Percentiles rank a stretch among this genome's conserved stretches.
Conservation (phyloP, 1,140 invertebrate genomes). For the Danaus melanippus region DNA sequence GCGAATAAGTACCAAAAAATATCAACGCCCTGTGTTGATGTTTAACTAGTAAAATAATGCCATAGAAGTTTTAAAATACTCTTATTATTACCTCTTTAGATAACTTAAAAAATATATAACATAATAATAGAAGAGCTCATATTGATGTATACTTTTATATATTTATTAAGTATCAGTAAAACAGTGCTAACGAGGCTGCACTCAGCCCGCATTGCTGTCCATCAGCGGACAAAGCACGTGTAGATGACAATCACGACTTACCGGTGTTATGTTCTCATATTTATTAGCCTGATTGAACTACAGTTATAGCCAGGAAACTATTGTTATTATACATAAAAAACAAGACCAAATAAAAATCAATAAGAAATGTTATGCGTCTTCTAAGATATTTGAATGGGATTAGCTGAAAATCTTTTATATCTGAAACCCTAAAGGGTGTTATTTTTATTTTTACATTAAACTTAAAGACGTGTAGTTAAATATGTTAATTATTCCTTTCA, state of each 20-base stretch:
- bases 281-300: too few relatives aligned
- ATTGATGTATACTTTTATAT: not conserved
- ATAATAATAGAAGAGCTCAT: too few relatives aligned
- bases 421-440: not conserved
- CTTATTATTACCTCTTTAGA: too few relatives aligned
- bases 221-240: slow-evolving; percentile 42
- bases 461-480: not conserved
- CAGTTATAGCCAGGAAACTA: too few relatives aligned
- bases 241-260: slow-evolving; percentile 31
- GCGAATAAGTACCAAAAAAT: too few relatives aligned
- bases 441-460: not conserved
- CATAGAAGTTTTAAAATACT: too few relatives aligned
- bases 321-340: too few relatives aligned
- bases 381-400: slow-evolving; percentile 1
- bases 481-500: slow-evolving; percentile 11
- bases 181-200: slow-evolving; percentile 30
- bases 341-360: not conserved
- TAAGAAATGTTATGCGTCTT: not conserved
- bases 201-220: slow-evolving; percentile 43
- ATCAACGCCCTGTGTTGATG: too few relatives aligned
- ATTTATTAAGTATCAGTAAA: slow-evolving; percentile 5
- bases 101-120: too few relatives aligned
- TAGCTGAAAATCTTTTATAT: slow-evolving; percentile 1
- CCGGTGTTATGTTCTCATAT: not conserved
- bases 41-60: too few relatives aligned